Evolutionary conservation across 2,113 vertebrate species (phyloP).

Genomic region (Pagrus major): DNA sequence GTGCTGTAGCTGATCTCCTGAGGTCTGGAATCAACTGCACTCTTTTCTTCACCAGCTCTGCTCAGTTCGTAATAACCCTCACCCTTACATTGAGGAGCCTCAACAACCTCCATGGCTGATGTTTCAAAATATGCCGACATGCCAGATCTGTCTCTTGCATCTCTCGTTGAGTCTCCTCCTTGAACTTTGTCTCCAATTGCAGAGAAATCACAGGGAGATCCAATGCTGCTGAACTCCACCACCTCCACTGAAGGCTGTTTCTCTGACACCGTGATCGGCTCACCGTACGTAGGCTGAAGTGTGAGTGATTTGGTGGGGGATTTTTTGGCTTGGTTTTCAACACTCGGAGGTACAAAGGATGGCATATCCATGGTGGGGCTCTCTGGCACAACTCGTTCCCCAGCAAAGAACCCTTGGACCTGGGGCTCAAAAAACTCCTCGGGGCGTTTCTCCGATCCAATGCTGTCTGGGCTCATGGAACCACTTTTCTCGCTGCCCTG

Average conservation of each 20-base stretch:
- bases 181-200: slow-evolving; percentile 61
- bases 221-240: slow-evolving; percentile 76
- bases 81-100: slow-evolving; percentile 69
- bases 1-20: slow-evolving; percentile 90
- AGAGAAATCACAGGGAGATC: slow-evolving; percentile 70
- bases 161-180: slow-evolving; percentile 73
- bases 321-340: slow-evolving; percentile 80
- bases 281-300: slow-evolving; percentile 74
- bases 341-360: slow-evolving; percentile 73
- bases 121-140: slow-evolving; percentile 99
- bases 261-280: slow-evolving; percentile 80
- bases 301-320: slow-evolving; percentile 62
- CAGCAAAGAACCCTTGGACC: slow-evolving; percentile 77
- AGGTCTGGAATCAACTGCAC: slow-evolving; percentile 59
- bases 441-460: slow-evolving; percentile 78
- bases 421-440: slow-evolving; percentile 79
- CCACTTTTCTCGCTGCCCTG: slow-evolving; percentile 82
- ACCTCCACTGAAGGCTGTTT: slow-evolving; percentile 85
- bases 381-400: slow-evolving; percentile 79
- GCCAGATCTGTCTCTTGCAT: slow-evolving; percentile 89
- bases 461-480: slow-evolving; percentile 83
- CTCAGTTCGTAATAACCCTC: slow-evolving; percentile 98
- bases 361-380: slow-evolving; percentile 80
- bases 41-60: slow-evolving; percentile 87
- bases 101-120: slow-evolving; percentile 89